phyloP scores from a whole-genome alignment of 1,140 invertebrate species.

The Drosophila bifasciata region DNA sequence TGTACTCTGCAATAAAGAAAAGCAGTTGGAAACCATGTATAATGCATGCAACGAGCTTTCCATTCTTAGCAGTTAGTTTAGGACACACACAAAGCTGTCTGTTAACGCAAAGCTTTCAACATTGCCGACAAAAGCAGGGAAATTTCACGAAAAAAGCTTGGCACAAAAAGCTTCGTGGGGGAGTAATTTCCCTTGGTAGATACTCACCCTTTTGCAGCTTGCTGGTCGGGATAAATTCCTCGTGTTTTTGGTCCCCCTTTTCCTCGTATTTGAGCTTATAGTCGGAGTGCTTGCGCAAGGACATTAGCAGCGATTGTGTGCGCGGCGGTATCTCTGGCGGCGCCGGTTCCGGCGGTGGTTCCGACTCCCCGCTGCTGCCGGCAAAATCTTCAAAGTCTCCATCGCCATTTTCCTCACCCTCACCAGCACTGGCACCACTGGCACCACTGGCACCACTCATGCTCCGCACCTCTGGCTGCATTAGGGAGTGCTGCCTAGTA shows the following conservation, averaged over 20 bases:
- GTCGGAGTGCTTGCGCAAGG: slow-evolving; percentile 82
- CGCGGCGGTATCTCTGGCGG: slow-evolving; percentile 89
- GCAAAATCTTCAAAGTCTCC: slow-evolving; percentile 12
- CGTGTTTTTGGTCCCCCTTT: slow-evolving; percentile 84
- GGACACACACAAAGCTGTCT: background rate
- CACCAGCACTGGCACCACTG: slow-evolving; percentile 22
- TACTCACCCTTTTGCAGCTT: slow-evolving; percentile 80
- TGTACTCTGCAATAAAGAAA: slow-evolving; percentile 67
- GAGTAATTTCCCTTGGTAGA: slow-evolving; percentile 3
- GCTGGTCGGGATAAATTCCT: slow-evolving; percentile 83
- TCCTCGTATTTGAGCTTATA: slow-evolving; percentile 83
- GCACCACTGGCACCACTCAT: slow-evolving; percentile 19
- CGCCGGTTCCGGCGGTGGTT: slow-evolving; percentile 88
- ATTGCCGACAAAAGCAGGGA: background rate
- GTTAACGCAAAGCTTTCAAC: slow-evolving; percentile 19
- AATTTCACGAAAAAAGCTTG: slow-evolving; percentile 15
- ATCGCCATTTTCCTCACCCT: slow-evolving; percentile 8
- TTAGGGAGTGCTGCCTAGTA: slow-evolving; percentile 10
- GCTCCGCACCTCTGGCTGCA: slow-evolving; percentile 24
- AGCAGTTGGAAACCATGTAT: background rate
- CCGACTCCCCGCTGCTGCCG: slow-evolving; percentile 76
- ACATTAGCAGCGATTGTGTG: slow-evolving; percentile 87
- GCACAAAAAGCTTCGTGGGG: slow-evolving; percentile 14
- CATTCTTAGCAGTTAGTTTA: background rate
- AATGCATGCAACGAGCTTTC: background rate